Conservation (phyloP, 2,888 invertebrate species). For the Sepioteuthis lessoniana region DNA sequence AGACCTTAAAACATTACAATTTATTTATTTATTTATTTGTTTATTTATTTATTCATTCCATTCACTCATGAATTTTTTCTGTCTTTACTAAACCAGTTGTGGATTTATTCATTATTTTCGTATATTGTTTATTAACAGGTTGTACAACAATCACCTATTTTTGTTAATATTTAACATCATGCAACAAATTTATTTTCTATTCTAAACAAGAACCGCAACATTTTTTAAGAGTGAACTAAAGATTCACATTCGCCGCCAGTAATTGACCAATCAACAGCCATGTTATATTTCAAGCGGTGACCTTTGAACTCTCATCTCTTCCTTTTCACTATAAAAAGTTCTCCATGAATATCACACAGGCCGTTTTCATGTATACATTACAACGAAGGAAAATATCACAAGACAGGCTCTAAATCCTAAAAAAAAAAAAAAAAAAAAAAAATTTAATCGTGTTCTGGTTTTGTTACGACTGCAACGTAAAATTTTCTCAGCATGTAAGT, state of each 20-base stretch:
- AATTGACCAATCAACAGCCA: constrained; percentile 7
- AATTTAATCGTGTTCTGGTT: background rate
- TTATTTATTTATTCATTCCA: background rate
- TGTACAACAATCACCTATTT: background rate
- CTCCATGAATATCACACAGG: background rate
- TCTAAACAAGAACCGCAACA: background rate
- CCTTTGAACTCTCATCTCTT: background rate
- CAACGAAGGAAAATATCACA: background rate
- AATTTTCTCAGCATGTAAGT: background rate
- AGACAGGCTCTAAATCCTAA: background rate
- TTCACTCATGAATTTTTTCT: background rate
- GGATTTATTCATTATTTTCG: background rate
- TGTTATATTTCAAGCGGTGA: background rate
- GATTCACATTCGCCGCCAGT: background rate
- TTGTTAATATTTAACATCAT: background rate
- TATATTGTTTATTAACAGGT: background rate
- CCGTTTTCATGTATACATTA: background rate
- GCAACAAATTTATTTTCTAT: background rate
- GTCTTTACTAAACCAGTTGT: background rate
- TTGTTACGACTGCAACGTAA: background rate
- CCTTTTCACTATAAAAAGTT: background rate
- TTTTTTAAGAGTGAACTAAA: constrained; percentile 3
- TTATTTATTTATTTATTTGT: background rate
- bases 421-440: background rate
- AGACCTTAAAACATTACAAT: background rate